phyloP scores from a whole-genome alignment of 1,140 invertebrate genomes.

The Euglossa dilemma region DNA sequence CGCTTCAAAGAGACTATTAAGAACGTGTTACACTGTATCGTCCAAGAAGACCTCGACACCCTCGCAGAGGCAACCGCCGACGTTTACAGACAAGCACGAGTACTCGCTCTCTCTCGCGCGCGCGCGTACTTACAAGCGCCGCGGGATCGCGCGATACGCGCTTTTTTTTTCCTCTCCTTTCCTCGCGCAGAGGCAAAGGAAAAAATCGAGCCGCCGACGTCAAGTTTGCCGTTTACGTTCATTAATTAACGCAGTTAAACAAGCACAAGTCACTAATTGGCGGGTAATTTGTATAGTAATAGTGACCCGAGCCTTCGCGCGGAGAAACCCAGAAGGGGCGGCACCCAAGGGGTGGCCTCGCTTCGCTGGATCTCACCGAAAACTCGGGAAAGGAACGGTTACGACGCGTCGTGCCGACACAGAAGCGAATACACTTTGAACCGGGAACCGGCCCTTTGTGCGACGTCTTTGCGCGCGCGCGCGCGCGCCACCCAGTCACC shows the following conservation, averaged over 20 bases:
- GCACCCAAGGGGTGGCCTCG: conserved; percentile 42
- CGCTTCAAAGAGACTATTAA: conserved; percentile 68
- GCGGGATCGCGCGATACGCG: conserved; percentile 58
- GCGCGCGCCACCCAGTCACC: too few species aligned
- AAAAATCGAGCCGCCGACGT: conserved; percentile 50
- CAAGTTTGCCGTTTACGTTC: conserved; percentile 74
- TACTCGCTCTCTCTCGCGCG: too few species aligned
- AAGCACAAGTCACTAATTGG: conserved; percentile 79
- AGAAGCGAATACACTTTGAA: conserved; percentile 39
- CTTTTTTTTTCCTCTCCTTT: conserved; percentile 1
- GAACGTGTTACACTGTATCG: conserved; percentile 66
- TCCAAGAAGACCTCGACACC: conserved; percentile 71
- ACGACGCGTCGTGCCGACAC: conserved; percentile 27
- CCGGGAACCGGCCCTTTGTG: conserved; percentile 21
- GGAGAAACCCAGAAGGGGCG: conserved; percentile 19
- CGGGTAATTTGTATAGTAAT: conserved; percentile 77
- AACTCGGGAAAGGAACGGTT: conserved; percentile 51
- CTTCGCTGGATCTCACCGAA: conserved; percentile 50
- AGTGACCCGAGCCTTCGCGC: conserved; percentile 71
- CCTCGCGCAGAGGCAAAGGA: conserved; percentile 18
- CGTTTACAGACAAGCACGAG: conserved; percentile 28
- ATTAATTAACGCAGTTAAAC: conserved; percentile 80
- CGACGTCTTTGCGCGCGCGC: conserved; percentile 21
- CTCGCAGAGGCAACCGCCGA: conserved; percentile 32
- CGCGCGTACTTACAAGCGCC: conserved; percentile 38